These are phyloP conservation scores for Sialia sialis DNA, from an alignment of 2,113 vertebrate genomes.

Conservation along the genomic window DNA sequence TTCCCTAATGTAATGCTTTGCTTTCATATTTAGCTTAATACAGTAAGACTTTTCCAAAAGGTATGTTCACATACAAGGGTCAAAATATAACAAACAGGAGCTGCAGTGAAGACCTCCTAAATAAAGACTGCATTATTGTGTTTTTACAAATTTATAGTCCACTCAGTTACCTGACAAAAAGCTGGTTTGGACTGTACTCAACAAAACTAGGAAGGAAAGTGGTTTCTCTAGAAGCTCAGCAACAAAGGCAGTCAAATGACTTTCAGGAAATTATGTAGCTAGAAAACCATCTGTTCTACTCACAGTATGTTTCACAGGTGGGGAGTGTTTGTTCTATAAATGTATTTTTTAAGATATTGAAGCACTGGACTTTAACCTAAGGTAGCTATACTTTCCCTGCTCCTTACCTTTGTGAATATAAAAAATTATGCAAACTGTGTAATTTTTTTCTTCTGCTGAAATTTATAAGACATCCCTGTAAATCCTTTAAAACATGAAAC, in stretches of 20 bases:
- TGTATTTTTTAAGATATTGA: neutral
- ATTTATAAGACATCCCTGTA: neutral
- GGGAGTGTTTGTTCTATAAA: neutral
- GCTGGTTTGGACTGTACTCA: neutral
- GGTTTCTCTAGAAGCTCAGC: neutral
- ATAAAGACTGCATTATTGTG: neutral
- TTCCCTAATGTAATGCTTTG: fast-evolving
- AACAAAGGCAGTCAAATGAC: neutral
- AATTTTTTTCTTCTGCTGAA: neutral
- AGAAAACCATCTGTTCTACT: constrained; percentile 10
- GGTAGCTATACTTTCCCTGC: neutral
- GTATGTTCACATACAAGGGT: neutral
- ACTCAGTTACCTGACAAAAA: neutral
- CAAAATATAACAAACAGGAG: neutral
- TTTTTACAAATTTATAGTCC: neutral
- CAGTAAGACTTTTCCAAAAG: neutral
- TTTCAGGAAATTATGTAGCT: neutral
- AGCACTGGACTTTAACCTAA: neutral
- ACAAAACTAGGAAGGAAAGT: neutral
- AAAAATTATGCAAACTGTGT: neutral
- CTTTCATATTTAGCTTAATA: neutral
- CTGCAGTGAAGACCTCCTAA: neutral
- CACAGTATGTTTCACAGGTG: neutral
- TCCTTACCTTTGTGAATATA: neutral
- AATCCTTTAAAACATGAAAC: neutral